phyloP scores from a whole-genome alignment of 1,140 invertebrate species.

The Cherax quadricarinatus region DNA sequence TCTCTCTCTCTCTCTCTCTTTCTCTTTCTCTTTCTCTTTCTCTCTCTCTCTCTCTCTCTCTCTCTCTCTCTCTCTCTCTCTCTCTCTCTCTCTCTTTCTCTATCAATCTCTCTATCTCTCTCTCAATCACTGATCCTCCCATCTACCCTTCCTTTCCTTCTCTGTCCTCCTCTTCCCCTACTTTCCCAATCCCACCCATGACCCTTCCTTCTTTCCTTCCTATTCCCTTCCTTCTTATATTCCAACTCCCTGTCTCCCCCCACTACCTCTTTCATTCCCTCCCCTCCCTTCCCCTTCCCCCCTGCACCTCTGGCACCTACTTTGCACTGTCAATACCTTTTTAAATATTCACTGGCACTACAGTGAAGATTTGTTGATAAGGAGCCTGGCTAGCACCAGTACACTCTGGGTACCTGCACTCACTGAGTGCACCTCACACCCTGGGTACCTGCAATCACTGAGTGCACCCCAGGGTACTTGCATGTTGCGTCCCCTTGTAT shows the following conservation, averaged over 20 bases:
- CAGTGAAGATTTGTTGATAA: not conserved
- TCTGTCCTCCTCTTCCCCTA: not conserved
- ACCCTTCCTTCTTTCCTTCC: too few species aligned
- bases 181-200: not conserved
- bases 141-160: too few species aligned
- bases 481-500: too few species aligned
- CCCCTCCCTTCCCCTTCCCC: not conserved
- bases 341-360: not conserved
- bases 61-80: too few species aligned
- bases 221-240: not conserved
- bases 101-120: too few species aligned
- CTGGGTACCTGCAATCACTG: too few species aligned
- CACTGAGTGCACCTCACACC: not conserved
- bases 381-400: not conserved
- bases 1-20: too few species aligned
- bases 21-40: too few species aligned
- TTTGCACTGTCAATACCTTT: not conserved
- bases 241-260: not conserved
- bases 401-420: not conserved
- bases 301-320: not conserved
- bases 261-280: not conserved
- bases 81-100: too few species aligned
- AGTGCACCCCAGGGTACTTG: not conserved
- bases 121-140: too few species aligned
- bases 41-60: too few species aligned